Conservation (phyloP, 2,113 vertebrate genomes). For the Psittacula cyanocephala region DNA sequence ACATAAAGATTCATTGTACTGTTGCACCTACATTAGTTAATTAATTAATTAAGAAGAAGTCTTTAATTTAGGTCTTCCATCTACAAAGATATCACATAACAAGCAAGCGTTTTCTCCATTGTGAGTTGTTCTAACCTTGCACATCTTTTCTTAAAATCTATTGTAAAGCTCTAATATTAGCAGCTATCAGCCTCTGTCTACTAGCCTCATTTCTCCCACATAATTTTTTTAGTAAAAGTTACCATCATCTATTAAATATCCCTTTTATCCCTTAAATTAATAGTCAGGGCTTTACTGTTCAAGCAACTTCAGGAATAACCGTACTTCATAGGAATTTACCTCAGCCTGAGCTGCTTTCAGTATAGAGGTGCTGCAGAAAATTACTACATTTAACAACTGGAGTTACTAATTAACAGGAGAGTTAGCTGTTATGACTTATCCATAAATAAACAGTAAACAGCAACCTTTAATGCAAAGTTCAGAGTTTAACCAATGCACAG, state of each 20-base stretch:
- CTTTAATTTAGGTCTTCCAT: not conserved
- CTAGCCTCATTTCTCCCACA: not conserved
- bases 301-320: not conserved
- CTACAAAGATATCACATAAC: not conserved
- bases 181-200: not conserved
- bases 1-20: not conserved
- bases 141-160: not conserved
- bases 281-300: not conserved
- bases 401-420: not conserved
- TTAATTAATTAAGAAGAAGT: not conserved
- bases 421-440: not conserved
- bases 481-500: not conserved
- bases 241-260: not conserved
- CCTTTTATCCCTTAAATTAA: not conserved
- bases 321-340: not conserved
- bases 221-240: not conserved
- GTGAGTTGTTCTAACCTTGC: not conserved
- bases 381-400: not conserved
- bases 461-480: not conserved
- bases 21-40: not conserved
- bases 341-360: not conserved
- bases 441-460: not conserved
- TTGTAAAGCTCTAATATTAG: not conserved
- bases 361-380: not conserved
- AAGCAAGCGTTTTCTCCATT: not conserved